Evolutionary conservation across 2,888 invertebrate genomes (phyloP).

Genomic region (Cyclophora albipunctata): DNA sequence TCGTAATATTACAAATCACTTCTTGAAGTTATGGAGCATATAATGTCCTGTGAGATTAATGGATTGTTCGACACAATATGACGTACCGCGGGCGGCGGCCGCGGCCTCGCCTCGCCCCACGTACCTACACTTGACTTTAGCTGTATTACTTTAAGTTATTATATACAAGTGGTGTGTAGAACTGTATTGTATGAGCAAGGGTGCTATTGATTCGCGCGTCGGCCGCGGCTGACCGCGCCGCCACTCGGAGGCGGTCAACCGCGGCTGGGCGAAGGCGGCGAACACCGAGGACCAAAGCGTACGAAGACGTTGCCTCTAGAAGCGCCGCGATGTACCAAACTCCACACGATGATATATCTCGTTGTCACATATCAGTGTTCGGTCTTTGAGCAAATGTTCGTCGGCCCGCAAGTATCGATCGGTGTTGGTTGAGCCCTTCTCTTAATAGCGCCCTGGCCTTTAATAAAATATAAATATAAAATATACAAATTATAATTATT

Average conservation of each 20-base stretch:
- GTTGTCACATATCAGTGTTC: neutral
- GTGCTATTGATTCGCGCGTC: conserved; percentile 43
- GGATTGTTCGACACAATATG: conserved; percentile 31
- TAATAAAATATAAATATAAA: conserved; percentile 7
- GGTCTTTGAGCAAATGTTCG: neutral
- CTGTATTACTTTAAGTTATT: conserved; percentile 25
- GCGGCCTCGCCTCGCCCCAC: neutral
- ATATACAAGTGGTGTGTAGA: conserved; percentile 27
- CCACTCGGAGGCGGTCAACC: neutral
- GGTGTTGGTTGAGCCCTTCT: conserved; percentile 9
- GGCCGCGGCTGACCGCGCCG: neutral
- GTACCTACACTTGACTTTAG: neutral
- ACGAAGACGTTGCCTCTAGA: conserved; percentile 7
- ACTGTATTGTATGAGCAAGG: conserved; percentile 37
- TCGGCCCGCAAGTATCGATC: too few relatives aligned
- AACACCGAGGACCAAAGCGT: conserved; percentile 14
- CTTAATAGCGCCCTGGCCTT: conserved; percentile 57
- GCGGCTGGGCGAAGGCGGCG: neutral
- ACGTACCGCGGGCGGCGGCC: too few relatives aligned
- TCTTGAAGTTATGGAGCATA: conserved; percentile 50
- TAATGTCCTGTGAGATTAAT: conserved; percentile 44
- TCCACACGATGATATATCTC: too few relatives aligned
- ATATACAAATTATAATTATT: conserved; percentile 3
- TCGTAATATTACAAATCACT: conserved; percentile 29
- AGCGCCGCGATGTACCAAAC: conserved; percentile 1